Evolutionary conservation across 1,140 invertebrate species (phyloP).

Genomic region (Drosophila pallidifrons): DNA sequence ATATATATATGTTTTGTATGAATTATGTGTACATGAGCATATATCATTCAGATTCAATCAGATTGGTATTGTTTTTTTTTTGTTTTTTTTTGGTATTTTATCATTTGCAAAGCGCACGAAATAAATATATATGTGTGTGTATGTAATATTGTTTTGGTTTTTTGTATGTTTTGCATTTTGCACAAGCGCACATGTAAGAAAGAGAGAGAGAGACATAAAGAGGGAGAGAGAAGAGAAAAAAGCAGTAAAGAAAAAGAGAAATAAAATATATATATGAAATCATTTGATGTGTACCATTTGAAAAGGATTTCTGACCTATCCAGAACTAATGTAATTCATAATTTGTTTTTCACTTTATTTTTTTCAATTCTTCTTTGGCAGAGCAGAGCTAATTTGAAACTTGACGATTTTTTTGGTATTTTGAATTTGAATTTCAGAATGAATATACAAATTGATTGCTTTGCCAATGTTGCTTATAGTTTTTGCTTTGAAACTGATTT

Average conservation of each 20-base stretch:
- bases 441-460: neutral
- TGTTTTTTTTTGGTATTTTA: slow-evolving; percentile 35
- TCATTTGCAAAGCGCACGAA: slow-evolving; percentile 44
- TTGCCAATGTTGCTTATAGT: slow-evolving; percentile 31
- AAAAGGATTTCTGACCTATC: slow-evolving; percentile 16
- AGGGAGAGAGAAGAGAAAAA: slow-evolving; percentile 65
- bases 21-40: slow-evolving; percentile 37
- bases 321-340: slow-evolving; percentile 11
- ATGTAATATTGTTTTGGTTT: slow-evolving; percentile 25
- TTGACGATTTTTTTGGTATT: slow-evolving; percentile 9
- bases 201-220: slow-evolving; percentile 63
- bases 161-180: slow-evolving; percentile 42
- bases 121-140: slow-evolving; percentile 42
- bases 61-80: slow-evolving; percentile 31
- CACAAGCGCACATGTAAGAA: slow-evolving; percentile 79
- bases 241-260: slow-evolving; percentile 70
- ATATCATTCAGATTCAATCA: slow-evolving; percentile 14
- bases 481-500: slow-evolving; percentile 64
- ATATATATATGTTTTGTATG: slow-evolving; percentile 31
- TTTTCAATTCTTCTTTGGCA: slow-evolving; percentile 24
- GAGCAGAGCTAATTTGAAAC: slow-evolving; percentile 20
- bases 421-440: slow-evolving; percentile 2
- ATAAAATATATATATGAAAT: slow-evolving; percentile 70
- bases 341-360: slow-evolving; percentile 6
- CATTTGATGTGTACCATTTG: slow-evolving; percentile 55